phyloP scores from a whole-genome alignment of 2,888 invertebrate species.

The Lycaena phlaeas region DNA sequence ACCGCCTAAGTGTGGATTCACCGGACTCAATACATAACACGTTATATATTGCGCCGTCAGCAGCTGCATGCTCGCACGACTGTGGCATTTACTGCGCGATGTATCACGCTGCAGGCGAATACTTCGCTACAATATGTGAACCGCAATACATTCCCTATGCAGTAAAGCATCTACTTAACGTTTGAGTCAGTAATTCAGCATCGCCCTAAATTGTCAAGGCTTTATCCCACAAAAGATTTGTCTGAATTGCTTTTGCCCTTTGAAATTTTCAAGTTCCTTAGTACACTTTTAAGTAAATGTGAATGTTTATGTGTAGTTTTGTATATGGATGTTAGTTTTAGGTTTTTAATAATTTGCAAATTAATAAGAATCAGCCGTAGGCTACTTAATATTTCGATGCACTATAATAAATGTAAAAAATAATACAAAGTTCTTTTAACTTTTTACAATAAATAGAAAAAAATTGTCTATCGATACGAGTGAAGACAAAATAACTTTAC shows the following conservation, averaged over 20 bases:
- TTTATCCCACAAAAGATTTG: slow-evolving; percentile 1
- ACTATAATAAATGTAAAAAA: too few relatives aligned
- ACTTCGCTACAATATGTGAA: slow-evolving; percentile 11
- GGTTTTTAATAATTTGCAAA: too few relatives aligned
- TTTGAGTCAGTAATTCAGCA: slow-evolving; percentile 8
- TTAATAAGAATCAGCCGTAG: too few relatives aligned
- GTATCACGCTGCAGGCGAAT: slow-evolving; percentile 15
- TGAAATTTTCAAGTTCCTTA: too few relatives aligned
- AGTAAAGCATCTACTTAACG: slow-evolving; percentile 11
- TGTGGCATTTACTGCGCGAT: slow-evolving; percentile 16
- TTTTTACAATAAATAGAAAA: too few relatives aligned
- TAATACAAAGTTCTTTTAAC: too few relatives aligned
- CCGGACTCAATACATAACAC: slow-evolving; percentile 18
- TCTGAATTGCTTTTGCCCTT: background rate
- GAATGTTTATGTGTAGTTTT: too few relatives aligned
- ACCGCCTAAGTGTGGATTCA: slow-evolving; percentile 19
- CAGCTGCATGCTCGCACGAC: slow-evolving; percentile 17
- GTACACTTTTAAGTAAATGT: background rate
- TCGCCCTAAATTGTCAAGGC: slow-evolving; percentile 6
- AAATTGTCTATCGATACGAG: too few relatives aligned
- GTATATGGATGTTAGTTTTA: too few relatives aligned
- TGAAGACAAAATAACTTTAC: too few relatives aligned
- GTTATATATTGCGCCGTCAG: slow-evolving; percentile 21
- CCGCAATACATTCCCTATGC: slow-evolving; percentile 11
- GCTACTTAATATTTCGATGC: too few relatives aligned